Percentiles rank a stretch among this genome's conserved stretches.
Evolutionary conservation across 2,888 invertebrate species (phyloP).

Genomic region (Clostera curtula): DNA sequence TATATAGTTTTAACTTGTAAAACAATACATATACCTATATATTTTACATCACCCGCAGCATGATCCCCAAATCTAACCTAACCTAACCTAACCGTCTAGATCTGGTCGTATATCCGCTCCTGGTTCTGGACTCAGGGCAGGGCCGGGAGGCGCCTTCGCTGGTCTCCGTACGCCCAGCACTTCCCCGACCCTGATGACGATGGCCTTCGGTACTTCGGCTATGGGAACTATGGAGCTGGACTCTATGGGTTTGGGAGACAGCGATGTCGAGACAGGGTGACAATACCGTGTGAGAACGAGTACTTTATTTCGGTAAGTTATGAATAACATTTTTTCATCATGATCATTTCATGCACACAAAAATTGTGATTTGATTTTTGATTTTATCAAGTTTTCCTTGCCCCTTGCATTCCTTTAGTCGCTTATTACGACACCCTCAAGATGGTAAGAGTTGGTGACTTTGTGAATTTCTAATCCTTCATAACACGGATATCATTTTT

Average conservation of each 20-base stretch:
- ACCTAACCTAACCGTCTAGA: slow-evolving; percentile 42
- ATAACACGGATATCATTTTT: too few relatives aligned
- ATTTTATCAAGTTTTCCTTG: too few relatives aligned
- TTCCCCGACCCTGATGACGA: slow-evolving; percentile 31
- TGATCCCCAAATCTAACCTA: slow-evolving; percentile 46
- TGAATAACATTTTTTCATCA: neutral
- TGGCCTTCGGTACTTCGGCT: slow-evolving; percentile 50
- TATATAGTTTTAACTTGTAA: too few relatives aligned
- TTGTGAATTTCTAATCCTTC: too few relatives aligned
- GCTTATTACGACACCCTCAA: too few relatives aligned
- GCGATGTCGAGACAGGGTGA: slow-evolving; percentile 81
- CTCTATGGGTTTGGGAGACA: slow-evolving; percentile 46
- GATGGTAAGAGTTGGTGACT: too few relatives aligned
- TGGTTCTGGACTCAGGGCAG: slow-evolving; percentile 56
- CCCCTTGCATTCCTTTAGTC: too few relatives aligned
- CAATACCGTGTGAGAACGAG: slow-evolving; percentile 89
- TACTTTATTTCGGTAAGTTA: slow-evolving; percentile 82
- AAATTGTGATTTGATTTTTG: too few relatives aligned
- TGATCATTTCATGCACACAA: too few relatives aligned
- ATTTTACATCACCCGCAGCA: slow-evolving; percentile 13
- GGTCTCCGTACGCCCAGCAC: slow-evolving; percentile 66
- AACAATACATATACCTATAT: neutral
- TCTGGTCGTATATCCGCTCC: slow-evolving; percentile 63
- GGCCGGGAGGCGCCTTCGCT: slow-evolving; percentile 24
- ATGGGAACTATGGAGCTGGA: slow-evolving; percentile 51